Evolutionary conservation across 2,113 vertebrate genomes (phyloP).

Genomic region (Oreochromis aureus): DNA sequence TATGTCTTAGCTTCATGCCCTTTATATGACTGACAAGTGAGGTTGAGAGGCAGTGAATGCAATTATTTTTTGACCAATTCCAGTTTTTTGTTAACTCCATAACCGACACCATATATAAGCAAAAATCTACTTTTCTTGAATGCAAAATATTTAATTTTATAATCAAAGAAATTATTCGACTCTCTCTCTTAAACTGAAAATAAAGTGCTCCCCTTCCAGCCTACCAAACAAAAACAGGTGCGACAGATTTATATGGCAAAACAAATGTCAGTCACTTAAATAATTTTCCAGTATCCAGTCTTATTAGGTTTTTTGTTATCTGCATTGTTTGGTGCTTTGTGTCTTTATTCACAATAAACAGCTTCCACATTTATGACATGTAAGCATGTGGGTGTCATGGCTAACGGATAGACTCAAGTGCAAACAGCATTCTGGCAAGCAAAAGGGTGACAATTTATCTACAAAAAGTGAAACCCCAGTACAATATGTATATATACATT

Average conservation of each 20-base stretch:
- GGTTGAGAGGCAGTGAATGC: not conserved
- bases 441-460: not conserved
- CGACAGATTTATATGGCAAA: not conserved
- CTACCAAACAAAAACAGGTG: not conserved
- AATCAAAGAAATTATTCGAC: not conserved
- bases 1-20: no score
- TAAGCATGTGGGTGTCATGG: not conserved
- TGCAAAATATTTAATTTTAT: not conserved
- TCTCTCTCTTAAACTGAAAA: not conserved
- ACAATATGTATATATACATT: not conserved
- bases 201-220: not conserved
- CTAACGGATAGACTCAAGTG: not conserved
- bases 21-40: no score
- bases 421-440: not conserved
- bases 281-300: not conserved
- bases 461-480: not conserved
- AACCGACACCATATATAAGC: not conserved
- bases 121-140: not conserved
- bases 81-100: not conserved
- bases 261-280: not conserved
- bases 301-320: no score
- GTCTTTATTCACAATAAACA: no score
- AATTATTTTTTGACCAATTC: not conserved
- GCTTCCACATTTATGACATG: not conserved
- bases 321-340: no score